Base-by-base conservation (phyloP, 2,888 invertebrate species). In the Enoplolaimus lenunculus region DNA sequence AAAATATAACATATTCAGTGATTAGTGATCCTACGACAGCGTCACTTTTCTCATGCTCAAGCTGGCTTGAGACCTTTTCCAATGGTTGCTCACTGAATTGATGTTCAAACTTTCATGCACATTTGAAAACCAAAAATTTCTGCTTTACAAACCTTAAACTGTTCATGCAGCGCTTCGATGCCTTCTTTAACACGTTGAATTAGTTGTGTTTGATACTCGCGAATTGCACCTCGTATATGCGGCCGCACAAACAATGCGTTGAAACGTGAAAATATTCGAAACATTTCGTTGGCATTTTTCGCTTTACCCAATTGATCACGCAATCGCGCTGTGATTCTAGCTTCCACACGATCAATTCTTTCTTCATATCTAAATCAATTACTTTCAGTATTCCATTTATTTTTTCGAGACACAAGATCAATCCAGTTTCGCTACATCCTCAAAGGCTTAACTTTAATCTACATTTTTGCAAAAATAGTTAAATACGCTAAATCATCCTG, bases 251-350 rank as follows among this genome's bases (percentile, higher is more conserved):
- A 98, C 68, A 99, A 85, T 0, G 97, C 97, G 83, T 99, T 99
- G 85, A 97, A 99, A 28, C 97, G 88, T 0, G 94, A 94, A 84
- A 86, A 86, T 78, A 98, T 98, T 71, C 94, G 87, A 84, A 99
- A 99, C 98, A 99, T 99, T 82, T 99, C 98, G 81, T 97, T 97
- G 29, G 98, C 98, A 84, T 97, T 97, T 84, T 94, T 94, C 0
- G 98, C 97, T 0, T 93, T 94, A 69, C 95, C 97, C 57, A 99
- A 85, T 81, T 99, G 97, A 83, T 98, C 97, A 72, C 97, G 87
- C 2, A 99, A 86, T 80, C 94, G 91, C 0, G 95, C 93, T 0
- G 98, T 98, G 77, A 99, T 98, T 74, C 94, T 87, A 0, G 95
- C 91, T 84, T 99, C 98, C 1, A 98, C 97, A 72, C 95, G 88